Base-by-base conservation (phyloP, 2,113 vertebrate species). In the Dermatemys mawii region DNA sequence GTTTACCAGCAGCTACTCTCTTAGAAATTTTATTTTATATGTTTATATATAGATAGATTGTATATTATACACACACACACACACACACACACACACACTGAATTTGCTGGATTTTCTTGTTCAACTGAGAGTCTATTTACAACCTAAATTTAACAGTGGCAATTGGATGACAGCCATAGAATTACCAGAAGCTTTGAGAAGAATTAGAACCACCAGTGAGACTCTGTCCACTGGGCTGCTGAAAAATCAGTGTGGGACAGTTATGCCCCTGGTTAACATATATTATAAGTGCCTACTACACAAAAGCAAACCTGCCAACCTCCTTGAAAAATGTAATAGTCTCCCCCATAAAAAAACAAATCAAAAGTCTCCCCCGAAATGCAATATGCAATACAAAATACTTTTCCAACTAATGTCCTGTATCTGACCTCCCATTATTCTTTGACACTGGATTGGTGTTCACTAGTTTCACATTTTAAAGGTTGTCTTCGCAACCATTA, bases 151-250 rank as follows among this genome's bases (percentile, higher is more conserved):
- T 92, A 94, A 96, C 92, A 97, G 93, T 87, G 93, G 96, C 75
- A 95, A 88, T 11, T 92, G 92, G 88, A 95, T 57, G 78, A 93
- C n/a, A 93, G 97, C 94, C 96, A 96, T 96, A 93, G 95, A 90
- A 96, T 96, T 97, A 94, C 88, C 90, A 95, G 91, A 96, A 93
- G 90, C 94, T 81, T 75, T 92, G 53, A 96, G 51, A 94, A 73
- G 88, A 75, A 91, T 93, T 86, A 83, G 84, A 95, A 95, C 95
- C 81, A 80, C 76, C 94, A 84, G 81, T 92, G 86, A 95, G 0
- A 0, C 79, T 78, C 85, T 87, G 83, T 84, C 84, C 84, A 83
- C 54, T 86, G 90, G 67, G 83, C 88, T 80, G 81, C 67, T 91
- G 78, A 48, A 96, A 84, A 27, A 87, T 95, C 83, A 44, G 78